These are phyloP conservation scores for Plotosus lineatus DNA, from an alignment of 2,113 vertebrate species.

Conservation along the genomic window DNA sequence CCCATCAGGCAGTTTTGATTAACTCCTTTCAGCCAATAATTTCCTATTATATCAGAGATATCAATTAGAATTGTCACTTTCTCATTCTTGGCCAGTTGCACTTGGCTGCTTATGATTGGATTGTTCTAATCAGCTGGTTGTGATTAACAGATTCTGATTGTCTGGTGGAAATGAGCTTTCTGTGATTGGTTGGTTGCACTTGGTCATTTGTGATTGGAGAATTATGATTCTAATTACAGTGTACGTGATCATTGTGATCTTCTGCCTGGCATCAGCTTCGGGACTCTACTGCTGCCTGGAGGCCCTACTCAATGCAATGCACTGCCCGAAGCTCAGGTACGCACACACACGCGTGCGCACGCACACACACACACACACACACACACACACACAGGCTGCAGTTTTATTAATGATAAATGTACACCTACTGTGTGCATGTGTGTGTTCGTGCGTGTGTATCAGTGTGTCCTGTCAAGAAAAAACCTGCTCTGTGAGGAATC, in stretches of 20 bases:
- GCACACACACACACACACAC: conserved; percentile 41
- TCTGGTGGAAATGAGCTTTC: neutral
- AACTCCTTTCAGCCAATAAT: no score
- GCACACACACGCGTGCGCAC: conserved; percentile 22
- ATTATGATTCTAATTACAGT: conserved; percentile 71
- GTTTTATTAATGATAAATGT: neutral
- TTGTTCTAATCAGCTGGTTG: no score
- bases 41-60: no score
- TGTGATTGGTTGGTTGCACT: neutral
- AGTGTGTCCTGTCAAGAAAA: conserved; percentile 75
- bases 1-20: no score
- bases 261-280: conserved; percentile 88
- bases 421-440: neutral
- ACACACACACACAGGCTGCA: neutral
- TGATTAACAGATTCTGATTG: no score
- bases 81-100: neutral
- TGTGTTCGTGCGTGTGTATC: conserved; percentile 45
- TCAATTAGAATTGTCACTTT: no score
- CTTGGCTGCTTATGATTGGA: neutral
- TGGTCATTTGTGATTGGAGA: neutral
- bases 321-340: conserved; percentile 81
- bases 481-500: conserved; percentile 79
- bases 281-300: conserved; percentile 89
- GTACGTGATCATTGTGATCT: conserved; percentile 88
- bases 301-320: conserved; percentile 76